Percentiles rank a stretch among this genome's conserved stretches.
Evolutionary conservation across 2,797 vertebrate genomes (phyloP).

Genomic region (Sternarchorhynchus goeldii): DNA sequence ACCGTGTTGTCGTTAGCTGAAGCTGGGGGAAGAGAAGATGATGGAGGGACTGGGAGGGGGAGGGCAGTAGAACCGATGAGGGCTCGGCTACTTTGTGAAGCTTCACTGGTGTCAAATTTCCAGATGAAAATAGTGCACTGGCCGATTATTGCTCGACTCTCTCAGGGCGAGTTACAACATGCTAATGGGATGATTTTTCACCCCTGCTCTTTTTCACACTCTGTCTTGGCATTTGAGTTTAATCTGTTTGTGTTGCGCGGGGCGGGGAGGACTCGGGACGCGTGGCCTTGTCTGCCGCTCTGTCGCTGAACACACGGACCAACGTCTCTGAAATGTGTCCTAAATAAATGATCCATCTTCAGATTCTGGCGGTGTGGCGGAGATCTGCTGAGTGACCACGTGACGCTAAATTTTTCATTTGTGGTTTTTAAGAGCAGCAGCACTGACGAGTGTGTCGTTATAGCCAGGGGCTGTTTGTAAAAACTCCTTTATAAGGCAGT

Average conservation of each 20-base stretch:
- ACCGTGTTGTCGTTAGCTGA: neutral
- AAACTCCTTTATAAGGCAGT: too few species aligned
- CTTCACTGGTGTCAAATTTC: constrained; percentile 57
- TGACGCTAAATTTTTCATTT: neutral
- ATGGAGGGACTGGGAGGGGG: neutral
- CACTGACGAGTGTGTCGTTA: too few species aligned
- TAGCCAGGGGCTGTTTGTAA: neutral
- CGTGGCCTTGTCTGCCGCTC: neutral
- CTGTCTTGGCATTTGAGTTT: constrained; percentile 63
- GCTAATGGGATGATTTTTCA: constrained; percentile 69
- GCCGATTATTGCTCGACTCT: constrained; percentile 62
- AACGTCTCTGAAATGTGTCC: neutral
- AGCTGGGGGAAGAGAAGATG: neutral
- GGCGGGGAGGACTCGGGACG: constrained; percentile 1
- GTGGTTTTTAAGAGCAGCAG: too few species aligned
- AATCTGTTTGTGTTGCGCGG: constrained; percentile 66
- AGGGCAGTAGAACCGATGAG: neutral
- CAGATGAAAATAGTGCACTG: constrained; percentile 67
- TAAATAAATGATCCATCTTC: neutral
- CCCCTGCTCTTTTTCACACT: constrained; percentile 55
- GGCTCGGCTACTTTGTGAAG: constrained; percentile 37
- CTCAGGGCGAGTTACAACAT: constrained; percentile 61
- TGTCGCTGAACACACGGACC: neutral
- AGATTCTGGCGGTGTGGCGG: neutral
- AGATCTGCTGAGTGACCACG: neutral